Percentiles rank a stretch among this genome's conserved stretches.
Conservation (phyloP, 2,888 invertebrate species). For the Parascotia fuliginaria region DNA sequence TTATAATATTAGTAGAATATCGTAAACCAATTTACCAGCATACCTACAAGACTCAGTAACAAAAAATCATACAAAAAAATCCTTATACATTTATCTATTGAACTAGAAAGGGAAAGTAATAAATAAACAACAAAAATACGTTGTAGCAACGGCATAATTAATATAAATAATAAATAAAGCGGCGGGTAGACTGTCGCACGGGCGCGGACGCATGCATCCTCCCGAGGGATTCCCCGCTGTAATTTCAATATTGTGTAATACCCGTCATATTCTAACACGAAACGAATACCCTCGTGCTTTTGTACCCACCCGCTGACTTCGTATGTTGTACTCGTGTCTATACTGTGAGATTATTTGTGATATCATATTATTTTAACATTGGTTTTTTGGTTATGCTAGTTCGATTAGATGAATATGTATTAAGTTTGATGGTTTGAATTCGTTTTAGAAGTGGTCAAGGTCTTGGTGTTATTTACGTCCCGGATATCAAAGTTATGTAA, state of each 20-base stretch:
- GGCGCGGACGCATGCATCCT: conserved; percentile 52
- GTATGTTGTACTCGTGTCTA: conserved; percentile 33
- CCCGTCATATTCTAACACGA: conserved; percentile 75
- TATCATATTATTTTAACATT: conserved; percentile 7
- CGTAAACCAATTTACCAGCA: no score
- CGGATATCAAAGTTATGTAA: no score
- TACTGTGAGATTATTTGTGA: conserved; percentile 25
- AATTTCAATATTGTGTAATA: conserved; percentile 74
- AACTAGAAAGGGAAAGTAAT: conserved; percentile 26
- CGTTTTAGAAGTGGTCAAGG: no score
- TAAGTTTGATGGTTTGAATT: no score
- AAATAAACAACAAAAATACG: conserved; percentile 52
- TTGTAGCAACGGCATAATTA: conserved; percentile 64
- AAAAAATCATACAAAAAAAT: conserved; percentile 15
- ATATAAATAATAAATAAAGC: conserved; percentile 79
- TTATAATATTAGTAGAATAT: no score
- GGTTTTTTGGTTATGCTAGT: no score
- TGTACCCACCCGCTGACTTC: conserved; percentile 50
- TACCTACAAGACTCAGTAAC: no score
- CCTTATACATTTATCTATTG: conserved; percentile 6
- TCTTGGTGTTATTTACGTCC: no score
- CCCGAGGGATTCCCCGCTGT: conserved; percentile 58
- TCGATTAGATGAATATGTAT: no score
- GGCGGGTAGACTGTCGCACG: conserved; percentile 51
- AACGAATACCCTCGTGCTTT: conserved; percentile 48